Evolutionary conservation across 2,113 vertebrate species (phyloP).

Genomic region (Plecotus auritus): DNA sequence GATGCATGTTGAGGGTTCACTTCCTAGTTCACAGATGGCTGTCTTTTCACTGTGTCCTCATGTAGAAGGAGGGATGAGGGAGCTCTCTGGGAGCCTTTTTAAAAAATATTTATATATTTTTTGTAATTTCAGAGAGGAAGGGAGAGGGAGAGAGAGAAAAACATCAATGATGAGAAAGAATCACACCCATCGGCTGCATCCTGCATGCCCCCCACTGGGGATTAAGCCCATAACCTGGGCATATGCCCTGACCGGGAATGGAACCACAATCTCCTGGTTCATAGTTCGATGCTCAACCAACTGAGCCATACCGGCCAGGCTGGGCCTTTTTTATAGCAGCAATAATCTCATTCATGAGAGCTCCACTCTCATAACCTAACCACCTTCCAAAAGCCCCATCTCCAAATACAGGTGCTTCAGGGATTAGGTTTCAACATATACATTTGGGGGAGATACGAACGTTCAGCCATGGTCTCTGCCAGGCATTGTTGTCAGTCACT

Average conservation of each 20-base stretch:
- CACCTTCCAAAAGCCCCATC: not conserved
- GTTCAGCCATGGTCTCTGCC: not conserved
- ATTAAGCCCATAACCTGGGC: too few relatives aligned
- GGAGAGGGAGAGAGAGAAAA: too few relatives aligned
- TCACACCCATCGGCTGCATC: too few relatives aligned
- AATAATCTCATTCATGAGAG: not conserved
- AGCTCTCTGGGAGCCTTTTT: not conserved
- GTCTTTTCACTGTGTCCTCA: not conserved
- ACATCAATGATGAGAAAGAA: too few relatives aligned
- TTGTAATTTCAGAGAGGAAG: too few relatives aligned
- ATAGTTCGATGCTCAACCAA: too few relatives aligned
- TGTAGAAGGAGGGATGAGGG: not conserved
- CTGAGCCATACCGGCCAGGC: too few relatives aligned
- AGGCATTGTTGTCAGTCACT: not conserved
- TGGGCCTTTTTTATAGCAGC: not conserved
- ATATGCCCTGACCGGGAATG: too few relatives aligned
- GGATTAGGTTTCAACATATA: not conserved
- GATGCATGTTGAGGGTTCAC: not conserved
- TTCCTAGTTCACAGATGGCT: not conserved
- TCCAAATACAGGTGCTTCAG: not conserved
- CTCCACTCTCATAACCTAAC: not conserved
- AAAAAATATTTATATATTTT: too few relatives aligned
- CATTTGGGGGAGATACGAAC: not conserved
- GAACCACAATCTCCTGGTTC: too few relatives aligned
- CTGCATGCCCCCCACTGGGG: too few relatives aligned